Evolutionary conservation across 2,113 vertebrate species (phyloP).

Genomic region (Syngnathus typhle): DNA sequence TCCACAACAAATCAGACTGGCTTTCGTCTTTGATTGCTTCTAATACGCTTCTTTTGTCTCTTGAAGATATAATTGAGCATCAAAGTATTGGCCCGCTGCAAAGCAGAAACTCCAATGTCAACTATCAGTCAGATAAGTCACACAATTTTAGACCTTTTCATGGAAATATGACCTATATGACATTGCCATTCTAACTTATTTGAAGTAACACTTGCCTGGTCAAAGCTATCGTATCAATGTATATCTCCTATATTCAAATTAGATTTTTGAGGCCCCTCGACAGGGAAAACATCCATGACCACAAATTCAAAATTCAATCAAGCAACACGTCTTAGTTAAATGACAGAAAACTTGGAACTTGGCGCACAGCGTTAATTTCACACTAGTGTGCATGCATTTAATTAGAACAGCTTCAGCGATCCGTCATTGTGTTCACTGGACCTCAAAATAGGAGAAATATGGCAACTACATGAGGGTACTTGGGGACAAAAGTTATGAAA

Average conservation of each 20-base stretch:
- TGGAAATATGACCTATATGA: no score
- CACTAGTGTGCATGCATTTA: conserved; percentile 30
- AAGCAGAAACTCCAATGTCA: background rate
- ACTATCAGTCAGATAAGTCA: background rate
- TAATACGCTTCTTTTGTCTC: background rate
- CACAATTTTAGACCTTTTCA: no score
- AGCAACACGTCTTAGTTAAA: conserved; percentile 22
- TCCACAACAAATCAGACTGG: background rate
- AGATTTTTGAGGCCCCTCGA: conserved; percentile 11
- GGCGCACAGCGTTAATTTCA: conserved; percentile 35
- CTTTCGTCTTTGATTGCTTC: background rate
- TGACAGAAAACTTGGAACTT: conserved; percentile 16
- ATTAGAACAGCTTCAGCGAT: conserved; percentile 31
- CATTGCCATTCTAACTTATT: no score
- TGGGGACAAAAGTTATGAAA: background rate
- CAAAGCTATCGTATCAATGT: background rate
- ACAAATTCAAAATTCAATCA: conserved; percentile 28
- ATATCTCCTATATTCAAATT: background rate
- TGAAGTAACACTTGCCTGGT: background rate
- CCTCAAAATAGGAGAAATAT: conserved; percentile 11
- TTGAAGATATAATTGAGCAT: background rate
- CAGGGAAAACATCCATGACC: conserved; percentile 12
- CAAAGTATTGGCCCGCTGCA: background rate
- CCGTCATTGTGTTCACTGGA: conserved; percentile 21
- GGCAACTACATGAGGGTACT: conserved; percentile 8